These are phyloP conservation scores for Helleia helle DNA, from an alignment of 2,888 invertebrate genomes.

Conservation along the genomic window DNA sequence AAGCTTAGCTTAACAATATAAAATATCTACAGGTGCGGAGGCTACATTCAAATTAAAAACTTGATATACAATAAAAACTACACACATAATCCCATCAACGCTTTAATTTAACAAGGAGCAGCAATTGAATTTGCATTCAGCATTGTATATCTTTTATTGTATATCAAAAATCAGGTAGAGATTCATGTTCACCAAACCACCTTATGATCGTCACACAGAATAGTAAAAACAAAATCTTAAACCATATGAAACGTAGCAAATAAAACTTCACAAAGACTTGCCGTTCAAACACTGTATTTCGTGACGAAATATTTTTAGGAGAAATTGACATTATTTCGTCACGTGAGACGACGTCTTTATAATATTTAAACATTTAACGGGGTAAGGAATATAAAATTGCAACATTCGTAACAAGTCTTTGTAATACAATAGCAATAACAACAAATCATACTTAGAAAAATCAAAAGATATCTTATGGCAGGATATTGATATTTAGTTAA, in stretches of 20 bases:
- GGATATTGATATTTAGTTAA: constrained; percentile 3
- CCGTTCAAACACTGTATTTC: no score
- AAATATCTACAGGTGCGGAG: constrained; percentile 40
- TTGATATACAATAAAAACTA: constrained; percentile 8
- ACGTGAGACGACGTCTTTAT: no score
- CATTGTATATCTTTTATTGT: neutral
- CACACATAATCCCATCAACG: neutral
- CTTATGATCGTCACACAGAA: constrained; percentile 15
- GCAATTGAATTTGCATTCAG: neutral
- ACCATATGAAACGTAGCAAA: neutral
- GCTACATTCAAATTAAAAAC: constrained; percentile 13
- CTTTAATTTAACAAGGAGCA: neutral
- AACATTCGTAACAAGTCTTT: neutral
- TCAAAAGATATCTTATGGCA: neutral
- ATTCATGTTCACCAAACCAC: constrained; percentile 31
- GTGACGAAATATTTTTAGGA: no score
- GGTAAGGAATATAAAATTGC: no score
- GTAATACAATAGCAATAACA: neutral
- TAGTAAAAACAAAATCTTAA: constrained; percentile 10
- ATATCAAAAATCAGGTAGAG: constrained; percentile 31
- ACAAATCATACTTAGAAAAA: neutral
- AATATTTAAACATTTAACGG: no score
- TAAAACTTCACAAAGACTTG: neutral
- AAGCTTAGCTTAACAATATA: constrained; percentile 47
- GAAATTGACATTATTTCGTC: no score